phyloP scores from a whole-genome alignment of 2,113 vertebrate species.

The Leucopsar rothschildi region DNA sequence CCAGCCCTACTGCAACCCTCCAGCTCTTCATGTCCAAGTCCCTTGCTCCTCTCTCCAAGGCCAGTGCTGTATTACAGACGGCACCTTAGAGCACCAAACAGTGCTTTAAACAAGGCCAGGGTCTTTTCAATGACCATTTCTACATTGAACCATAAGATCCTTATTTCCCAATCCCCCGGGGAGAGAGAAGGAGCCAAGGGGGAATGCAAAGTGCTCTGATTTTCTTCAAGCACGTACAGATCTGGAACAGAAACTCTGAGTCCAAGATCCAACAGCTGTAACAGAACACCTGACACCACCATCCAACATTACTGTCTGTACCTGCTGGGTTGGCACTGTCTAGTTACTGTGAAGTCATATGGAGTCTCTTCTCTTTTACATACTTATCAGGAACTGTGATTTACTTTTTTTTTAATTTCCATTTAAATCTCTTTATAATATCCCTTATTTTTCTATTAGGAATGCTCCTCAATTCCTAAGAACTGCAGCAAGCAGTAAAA shows the following conservation, averaged over 20 bases:
- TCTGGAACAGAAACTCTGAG: neutral
- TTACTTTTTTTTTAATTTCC: neutral
- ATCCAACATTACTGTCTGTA: neutral
- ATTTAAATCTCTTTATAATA: neutral
- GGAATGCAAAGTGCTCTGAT: neutral
- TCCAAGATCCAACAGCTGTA: neutral
- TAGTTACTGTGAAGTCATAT: neutral
- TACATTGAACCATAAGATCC: neutral
- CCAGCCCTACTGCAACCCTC: neutral
- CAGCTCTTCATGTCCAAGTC: accelerated
- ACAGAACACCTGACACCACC: neutral
- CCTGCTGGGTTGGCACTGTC: neutral
- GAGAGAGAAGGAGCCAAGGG: neutral
- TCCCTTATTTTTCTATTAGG: neutral
- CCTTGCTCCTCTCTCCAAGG: neutral
- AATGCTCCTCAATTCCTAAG: neutral
- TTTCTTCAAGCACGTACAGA: neutral
- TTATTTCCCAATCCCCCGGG: neutral
- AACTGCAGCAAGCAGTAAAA: neutral
- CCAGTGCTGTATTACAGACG: neutral
- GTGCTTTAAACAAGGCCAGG: neutral
- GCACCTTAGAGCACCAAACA: neutral
- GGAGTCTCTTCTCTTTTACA: neutral
- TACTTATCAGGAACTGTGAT: neutral
- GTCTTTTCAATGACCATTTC: accelerated